Evolutionary conservation across 2,113 vertebrate species (phyloP).

Genomic region (Strix uralensis): DNA sequence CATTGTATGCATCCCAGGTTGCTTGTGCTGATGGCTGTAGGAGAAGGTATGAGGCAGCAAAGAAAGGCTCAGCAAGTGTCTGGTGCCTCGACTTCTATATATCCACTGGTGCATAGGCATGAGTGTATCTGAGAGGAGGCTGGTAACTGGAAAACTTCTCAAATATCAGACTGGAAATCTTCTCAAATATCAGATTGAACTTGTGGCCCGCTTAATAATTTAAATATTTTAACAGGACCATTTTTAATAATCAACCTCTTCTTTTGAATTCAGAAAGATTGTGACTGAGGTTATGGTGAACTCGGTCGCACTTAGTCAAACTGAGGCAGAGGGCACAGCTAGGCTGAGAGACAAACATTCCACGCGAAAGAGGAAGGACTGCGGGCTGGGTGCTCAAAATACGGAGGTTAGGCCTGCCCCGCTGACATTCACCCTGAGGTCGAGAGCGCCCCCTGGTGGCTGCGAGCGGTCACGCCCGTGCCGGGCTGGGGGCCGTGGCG

Average conservation of each 20-base stretch:
- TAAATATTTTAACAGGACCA: not conserved
- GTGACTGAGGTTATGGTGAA: too few species aligned
- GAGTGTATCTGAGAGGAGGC: not conserved
- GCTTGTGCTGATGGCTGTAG: not conserved
- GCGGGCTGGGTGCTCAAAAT: not conserved
- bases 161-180: not conserved
- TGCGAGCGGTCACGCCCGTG: too few species aligned
- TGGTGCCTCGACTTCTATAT: not conserved
- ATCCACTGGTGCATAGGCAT: too few species aligned
- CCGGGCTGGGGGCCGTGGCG: fast-evolving
- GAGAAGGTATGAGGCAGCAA: not conserved
- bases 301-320: not conserved
- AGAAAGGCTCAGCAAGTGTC: not conserved
- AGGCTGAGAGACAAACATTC: too few species aligned
- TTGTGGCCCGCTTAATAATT: not conserved
- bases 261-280: not conserved
- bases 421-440: not conserved
- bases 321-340: too few species aligned
- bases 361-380: fast-evolving
- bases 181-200: not conserved
- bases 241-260: not conserved
- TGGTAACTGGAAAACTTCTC: not conserved
- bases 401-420: fast-evolving
- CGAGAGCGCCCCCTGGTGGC: too few species aligned
- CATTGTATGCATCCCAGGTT: not conserved